Base-by-base conservation (phyloP, 2,797 vertebrate species). In the Chiropotes sagulatus region DNA sequence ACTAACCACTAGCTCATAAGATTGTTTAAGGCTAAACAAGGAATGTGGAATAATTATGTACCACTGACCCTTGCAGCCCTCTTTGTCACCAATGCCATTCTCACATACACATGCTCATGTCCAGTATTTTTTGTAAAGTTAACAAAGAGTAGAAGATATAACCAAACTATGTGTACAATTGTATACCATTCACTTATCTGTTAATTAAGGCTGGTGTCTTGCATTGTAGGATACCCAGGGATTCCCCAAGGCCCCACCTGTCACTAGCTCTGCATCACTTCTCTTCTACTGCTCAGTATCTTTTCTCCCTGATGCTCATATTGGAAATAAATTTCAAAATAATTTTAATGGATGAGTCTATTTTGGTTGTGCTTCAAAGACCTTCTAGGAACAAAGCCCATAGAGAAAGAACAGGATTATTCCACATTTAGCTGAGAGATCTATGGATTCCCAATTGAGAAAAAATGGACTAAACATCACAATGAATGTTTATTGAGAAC, bases 331-430 rank as follows among this genome's bases (percentile, higher is more conserved):
- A 96, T 92, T 94, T 19, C 67, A 97, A 95, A 97, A 93, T 97
- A 92, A 97, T 93, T 95, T 86, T 83, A 97, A 97, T 57, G 50
- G 46, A 97, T 97, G 81, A 73, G n/a, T 92, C 81, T 94, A 93
- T 91, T 96, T 95, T 96, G 58, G 90, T 94, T 93, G 90, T 93
- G 91, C 81, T 83, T 96, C 92, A 87, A 82, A 97, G 91, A 79
- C 33, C 64, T 91, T 92, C 54, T 72, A 94, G 54, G 76, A 97
- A 90, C 73, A 97, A 93, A 95, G 54, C 58, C 76, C 58, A 93
- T 15, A 90, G 19, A 95, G 52, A 70, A 95, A 94, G 64, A 86
- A 84, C 39, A 81, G 58, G 24, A 95, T 79, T 58, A 89, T 84
- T 84, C 48, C 83, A 84, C 88, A 87, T 80, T 87, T 91, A 93